Conservation (phyloP, 2,888 invertebrate species). For the Agrochola lota region DNA sequence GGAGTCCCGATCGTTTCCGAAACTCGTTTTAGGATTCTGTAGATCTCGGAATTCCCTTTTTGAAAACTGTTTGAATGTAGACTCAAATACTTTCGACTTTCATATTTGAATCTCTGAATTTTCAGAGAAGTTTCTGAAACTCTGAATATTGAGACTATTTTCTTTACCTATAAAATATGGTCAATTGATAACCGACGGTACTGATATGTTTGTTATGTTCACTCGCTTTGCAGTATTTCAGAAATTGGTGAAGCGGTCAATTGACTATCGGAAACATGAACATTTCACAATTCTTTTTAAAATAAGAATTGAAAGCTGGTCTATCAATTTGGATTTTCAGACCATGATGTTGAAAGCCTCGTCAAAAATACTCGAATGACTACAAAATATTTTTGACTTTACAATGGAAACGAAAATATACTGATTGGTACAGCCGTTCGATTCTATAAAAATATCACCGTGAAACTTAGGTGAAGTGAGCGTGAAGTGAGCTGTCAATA, state of each 20-base stretch:
- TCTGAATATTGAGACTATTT: neutral
- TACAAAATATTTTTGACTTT: neutral
- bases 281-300: neutral
- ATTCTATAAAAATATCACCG: too few species aligned
- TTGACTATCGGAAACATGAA: neutral
- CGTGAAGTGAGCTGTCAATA: too few species aligned
- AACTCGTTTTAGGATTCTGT: neutral
- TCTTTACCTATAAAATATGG: neutral
- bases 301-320: neutral
- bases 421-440: neutral
- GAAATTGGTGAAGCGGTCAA: neutral
- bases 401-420: neutral
- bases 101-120: neutral
- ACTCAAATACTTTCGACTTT: neutral
- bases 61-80: neutral
- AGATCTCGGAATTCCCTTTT: conserved; percentile 7
- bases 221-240: neutral
- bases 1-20: conserved; percentile 16
- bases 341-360: neutral
- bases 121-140: too few species aligned
- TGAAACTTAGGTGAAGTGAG: too few species aligned
- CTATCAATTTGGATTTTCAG: neutral
- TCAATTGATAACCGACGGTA: neutral
- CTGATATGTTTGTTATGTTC: neutral
- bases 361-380: neutral